These are phyloP conservation scores for Calliopum simillimum DNA, from an alignment of 2,888 invertebrate genomes.

Conservation along the genomic window DNA sequence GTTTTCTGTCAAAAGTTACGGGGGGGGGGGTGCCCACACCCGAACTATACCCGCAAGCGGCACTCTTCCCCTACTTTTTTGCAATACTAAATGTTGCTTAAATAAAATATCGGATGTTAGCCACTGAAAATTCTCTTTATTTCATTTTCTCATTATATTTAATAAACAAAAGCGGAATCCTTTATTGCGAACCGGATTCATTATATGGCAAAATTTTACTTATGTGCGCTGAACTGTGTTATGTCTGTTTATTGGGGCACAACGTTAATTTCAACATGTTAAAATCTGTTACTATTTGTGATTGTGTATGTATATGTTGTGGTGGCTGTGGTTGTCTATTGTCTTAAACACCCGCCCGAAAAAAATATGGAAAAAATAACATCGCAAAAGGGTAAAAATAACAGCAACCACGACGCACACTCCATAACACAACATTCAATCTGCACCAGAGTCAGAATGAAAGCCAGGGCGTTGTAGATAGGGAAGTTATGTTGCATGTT, in stretches of 20 bases:
- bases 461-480: conserved; percentile 39
- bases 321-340: background rate
- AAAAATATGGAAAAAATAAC: background rate
- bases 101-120: background rate
- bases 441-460: conserved; percentile 12
- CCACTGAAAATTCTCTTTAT: too few species aligned
- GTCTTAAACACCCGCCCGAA: background rate
- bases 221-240: conserved; percentile 11
- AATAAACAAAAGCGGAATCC: background rate
- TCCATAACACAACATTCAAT: too few species aligned
- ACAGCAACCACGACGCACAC: background rate
- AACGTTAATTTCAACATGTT: background rate
- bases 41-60: too few species aligned
- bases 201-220: background rate
- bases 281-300: background rate
- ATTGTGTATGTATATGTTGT: background rate
- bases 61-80: too few species aligned
- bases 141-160: too few species aligned
- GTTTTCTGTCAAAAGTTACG: too few species aligned
- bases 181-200: background rate
- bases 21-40: too few species aligned
- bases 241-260: conserved; percentile 7
- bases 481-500: conserved; percentile 6
- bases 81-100: background rate
- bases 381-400: conserved; percentile 9